A percentile compares a stretch with the other conserved stretches of the same genome.
These are phyloP conservation scores for Pterostichus niger DNA, from an alignment of 2,888 invertebrate genomes.

Conservation along the genomic window DNA sequence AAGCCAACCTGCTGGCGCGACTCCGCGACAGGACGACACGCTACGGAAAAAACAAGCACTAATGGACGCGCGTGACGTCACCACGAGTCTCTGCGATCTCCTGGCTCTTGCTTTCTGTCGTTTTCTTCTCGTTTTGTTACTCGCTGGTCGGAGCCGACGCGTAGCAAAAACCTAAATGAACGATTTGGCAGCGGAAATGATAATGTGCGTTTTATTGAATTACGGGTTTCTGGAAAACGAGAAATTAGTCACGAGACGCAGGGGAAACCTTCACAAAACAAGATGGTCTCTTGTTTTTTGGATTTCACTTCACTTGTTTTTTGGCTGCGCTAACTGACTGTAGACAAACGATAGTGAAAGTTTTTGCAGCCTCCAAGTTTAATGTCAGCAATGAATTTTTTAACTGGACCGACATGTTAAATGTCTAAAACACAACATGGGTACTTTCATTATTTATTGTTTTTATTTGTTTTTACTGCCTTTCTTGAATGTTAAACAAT, in stretches of 20 bases:
- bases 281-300: slow-evolving; percentile 33
- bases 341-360: slow-evolving; percentile 4
- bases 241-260: slow-evolving; percentile 60
- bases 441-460: too few relatives aligned
- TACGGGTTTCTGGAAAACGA: slow-evolving; percentile 62
- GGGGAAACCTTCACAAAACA: slow-evolving; percentile 3
- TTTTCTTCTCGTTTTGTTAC: slow-evolving; percentile 28
- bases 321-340: slow-evolving; percentile 9
- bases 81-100: background rate
- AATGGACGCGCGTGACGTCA: slow-evolving; percentile 61
- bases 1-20: background rate
- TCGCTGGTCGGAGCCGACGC: background rate
- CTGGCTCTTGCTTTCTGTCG: slow-evolving; percentile 9
- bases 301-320: slow-evolving; percentile 12
- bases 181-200: slow-evolving; percentile 66
- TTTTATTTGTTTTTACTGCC: too few relatives aligned
- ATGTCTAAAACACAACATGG: too few relatives aligned
- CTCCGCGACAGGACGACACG: slow-evolving; percentile 29
- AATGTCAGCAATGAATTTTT: too few relatives aligned
- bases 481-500: too few relatives aligned
- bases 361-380: slow-evolving; percentile 3
- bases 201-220: slow-evolving; percentile 66
- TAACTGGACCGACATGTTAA: too few relatives aligned
- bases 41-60: slow-evolving; percentile 60
- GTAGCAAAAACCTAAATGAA: slow-evolving; percentile 62